A percentile compares a stretch with the other conserved stretches of the same genome.
These are phyloP conservation scores for Enteromius radiatus DNA, from an alignment of 2,797 vertebrate species.

Conservation along the genomic window DNA sequence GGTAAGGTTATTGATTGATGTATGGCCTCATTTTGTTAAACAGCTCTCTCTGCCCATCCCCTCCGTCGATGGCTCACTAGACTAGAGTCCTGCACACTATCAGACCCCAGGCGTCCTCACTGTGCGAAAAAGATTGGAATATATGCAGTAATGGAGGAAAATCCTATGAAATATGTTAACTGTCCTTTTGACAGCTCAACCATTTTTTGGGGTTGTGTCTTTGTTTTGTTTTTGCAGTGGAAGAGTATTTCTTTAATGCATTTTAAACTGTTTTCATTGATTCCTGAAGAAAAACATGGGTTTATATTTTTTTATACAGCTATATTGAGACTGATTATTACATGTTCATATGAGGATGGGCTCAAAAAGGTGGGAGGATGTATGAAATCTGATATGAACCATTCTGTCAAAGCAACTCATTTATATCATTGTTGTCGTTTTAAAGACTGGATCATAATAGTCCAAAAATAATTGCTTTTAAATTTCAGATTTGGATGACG, in stretches of 20 bases:
- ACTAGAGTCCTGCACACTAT: conserved; percentile 2
- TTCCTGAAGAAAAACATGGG: neutral
- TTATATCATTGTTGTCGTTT: conserved; percentile 18
- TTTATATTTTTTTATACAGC: neutral
- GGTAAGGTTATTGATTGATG: conserved; percentile 52
- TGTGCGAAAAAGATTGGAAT: neutral
- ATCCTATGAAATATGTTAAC: neutral
- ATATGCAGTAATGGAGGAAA: neutral
- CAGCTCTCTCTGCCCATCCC: conserved; percentile 26
- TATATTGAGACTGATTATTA: conserved; percentile 21
- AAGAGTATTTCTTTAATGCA: conserved; percentile 16
- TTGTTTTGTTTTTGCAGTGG: conserved; percentile 1
- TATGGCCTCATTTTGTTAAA: conserved; percentile 51
- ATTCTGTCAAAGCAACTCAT: neutral
- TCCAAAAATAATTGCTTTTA: conserved; percentile 13
- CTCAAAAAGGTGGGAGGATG: neutral
- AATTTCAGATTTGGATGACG: neutral
- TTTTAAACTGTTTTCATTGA: conserved; percentile 3
- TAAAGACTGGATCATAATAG: neutral
- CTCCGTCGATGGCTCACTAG: neutral
- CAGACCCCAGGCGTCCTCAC: neutral
- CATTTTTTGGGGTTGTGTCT: neutral
- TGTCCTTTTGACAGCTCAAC: neutral
- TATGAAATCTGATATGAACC: neutral
- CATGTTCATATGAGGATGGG: neutral